Conservation (phyloP, 2,797 vertebrate genomes). For the Alcedo quadribrachys region DNA sequence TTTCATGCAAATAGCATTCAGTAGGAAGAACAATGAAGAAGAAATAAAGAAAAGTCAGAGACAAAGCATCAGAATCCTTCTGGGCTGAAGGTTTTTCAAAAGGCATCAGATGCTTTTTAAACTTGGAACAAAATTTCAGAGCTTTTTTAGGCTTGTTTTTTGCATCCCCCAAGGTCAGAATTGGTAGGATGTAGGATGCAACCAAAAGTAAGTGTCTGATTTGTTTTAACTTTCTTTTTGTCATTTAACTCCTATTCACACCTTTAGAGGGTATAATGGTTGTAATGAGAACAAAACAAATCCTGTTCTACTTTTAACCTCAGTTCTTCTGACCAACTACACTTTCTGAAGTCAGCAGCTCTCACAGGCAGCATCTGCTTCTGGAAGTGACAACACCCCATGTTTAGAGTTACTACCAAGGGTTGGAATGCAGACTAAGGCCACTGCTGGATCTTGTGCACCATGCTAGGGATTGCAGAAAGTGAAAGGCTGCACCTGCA, state of each 20-base stretch:
- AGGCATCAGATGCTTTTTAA: conserved; percentile 10
- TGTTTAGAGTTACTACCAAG: no score
- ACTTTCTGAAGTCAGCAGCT: no score
- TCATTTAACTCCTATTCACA: neutral
- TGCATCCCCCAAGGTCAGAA: neutral
- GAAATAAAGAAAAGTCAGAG: neutral
- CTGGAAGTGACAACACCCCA: no score
- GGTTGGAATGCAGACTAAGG: no score
- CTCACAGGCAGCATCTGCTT: no score
- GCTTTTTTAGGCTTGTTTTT: neutral
- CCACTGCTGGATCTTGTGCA: no score
- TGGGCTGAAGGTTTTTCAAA: neutral
- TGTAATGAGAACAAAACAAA: no score
- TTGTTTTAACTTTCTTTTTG: neutral
- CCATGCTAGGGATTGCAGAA: no score
- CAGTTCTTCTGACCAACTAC: no score
- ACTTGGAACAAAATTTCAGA: neutral
- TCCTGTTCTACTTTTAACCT: no score
- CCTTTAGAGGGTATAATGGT: neutral
- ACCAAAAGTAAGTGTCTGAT: neutral
- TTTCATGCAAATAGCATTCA: conserved; percentile 4
- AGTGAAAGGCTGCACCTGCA: no score
- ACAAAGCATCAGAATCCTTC: neutral
- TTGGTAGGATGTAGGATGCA: neutral
- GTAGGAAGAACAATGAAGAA: neutral